Base-by-base conservation (phyloP, 2,797 vertebrate genomes). In the Myripristis murdjan region DNA sequence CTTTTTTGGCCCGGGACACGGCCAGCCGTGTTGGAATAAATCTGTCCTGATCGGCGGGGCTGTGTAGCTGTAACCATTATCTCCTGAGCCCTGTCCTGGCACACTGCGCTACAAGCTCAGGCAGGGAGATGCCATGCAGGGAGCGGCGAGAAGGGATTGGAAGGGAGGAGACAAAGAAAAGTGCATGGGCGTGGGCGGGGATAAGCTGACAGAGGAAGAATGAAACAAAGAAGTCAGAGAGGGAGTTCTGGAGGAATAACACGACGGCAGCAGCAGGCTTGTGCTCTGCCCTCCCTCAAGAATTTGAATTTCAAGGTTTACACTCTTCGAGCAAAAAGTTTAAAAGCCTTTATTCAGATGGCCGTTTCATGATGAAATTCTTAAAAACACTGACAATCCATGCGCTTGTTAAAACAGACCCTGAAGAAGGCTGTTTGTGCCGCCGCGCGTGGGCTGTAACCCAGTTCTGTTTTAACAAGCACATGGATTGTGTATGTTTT, bases 21-120 rank as follows among this genome's bases (percentile, higher is more conserved):
- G 37, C 49, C 71, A 37, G 78, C 72, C 58, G 79, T 58, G 62
- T 68, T 62, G 60, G 81, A 89, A 79, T 82, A 77, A 85, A 86
- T 84, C 73, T 81, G 71, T 68, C 57, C 82, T 81, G 70, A 75
- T 77, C 79, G 61, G n/a, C 28, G 10, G 15, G 57, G 46, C 15
- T 62, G 58, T 73, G 73, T 73, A 74, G 82, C 70, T 81, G 64
- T 83, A 62, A 81, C 35, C 70, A 66, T 84, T 82, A 81, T 83
- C 80, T 88, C 66, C 61, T 73, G 61, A 82, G 79, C 78, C 53
- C 51, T 64, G 78, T 62, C 48, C 72, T 74, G 71, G 68, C 26
- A 44, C n/a, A 54, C 20, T 46, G 35, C 76, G 54, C 62, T 31
- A 2, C 67, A 63, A 35, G 66, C 53, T 67, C 59, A 70, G 49